Evolutionary conservation across 2,113 vertebrate species (phyloP).

Genomic region (Lamprotornis superbus): DNA sequence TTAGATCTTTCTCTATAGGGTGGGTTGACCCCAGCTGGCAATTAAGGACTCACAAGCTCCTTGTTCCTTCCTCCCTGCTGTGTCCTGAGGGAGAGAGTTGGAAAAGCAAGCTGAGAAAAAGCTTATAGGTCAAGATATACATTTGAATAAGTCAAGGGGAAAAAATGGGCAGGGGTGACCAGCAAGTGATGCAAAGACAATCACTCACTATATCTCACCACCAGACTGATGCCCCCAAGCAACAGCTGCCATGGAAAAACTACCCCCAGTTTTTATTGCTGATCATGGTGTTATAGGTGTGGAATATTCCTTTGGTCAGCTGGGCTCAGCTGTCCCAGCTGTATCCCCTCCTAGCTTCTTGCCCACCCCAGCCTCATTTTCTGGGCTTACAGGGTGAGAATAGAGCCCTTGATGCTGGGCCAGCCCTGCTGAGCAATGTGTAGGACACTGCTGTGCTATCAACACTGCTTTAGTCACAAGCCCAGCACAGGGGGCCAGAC

Average conservation of each 20-base stretch:
- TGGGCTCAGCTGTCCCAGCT: not conserved
- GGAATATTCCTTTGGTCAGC: not conserved
- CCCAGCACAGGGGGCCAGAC: fast-evolving
- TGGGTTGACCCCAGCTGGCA: not conserved
- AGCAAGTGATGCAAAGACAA: not conserved
- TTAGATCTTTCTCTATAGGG: not conserved
- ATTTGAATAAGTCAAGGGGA: not conserved
- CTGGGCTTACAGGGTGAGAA: not conserved
- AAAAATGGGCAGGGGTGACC: not conserved
- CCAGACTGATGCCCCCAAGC: not conserved
- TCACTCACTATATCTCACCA: not conserved
- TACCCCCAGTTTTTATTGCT: not conserved
- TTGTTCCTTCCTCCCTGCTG: not conserved
- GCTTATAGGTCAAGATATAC: not conserved
- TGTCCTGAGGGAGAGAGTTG: not conserved
- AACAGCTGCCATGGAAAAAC: not conserved
- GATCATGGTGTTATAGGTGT: not conserved
- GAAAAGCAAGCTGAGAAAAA: not conserved
- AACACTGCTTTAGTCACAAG: too few species aligned
- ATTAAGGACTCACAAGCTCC: not conserved
- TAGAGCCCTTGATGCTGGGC: not conserved
- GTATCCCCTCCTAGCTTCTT: not conserved
- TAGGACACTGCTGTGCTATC: not conserved
- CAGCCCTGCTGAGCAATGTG: not conserved
- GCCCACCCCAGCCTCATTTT: not conserved